Evolutionary conservation across 2,888 invertebrate species (phyloP).

Genomic region (Leptopilina drosophilae): DNA sequence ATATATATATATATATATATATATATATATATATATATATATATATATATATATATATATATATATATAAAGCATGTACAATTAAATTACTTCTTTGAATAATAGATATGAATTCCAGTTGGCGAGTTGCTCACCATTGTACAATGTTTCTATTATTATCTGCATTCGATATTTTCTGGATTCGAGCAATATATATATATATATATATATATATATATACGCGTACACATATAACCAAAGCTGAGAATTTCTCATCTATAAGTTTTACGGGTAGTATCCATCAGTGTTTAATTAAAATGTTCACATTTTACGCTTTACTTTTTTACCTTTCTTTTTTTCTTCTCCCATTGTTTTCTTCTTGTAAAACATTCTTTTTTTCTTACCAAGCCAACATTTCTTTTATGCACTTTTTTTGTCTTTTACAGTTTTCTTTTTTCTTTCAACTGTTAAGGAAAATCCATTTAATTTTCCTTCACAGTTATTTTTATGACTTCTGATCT

Average conservation of each 20-base stretch:
- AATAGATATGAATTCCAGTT: constrained; percentile 11
- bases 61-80: neutral
- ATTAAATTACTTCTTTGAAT: constrained; percentile 7
- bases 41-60: neutral
- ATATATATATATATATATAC: too few species aligned
- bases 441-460: too few species aligned
- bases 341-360: neutral
- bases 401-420: too few species aligned
- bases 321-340: neutral
- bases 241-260: neutral
- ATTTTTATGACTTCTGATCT: too few species aligned
- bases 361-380: too few species aligned
- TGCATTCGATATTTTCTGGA: constrained; percentile 23
- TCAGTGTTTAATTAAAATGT: constrained; percentile 19
- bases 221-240: neutral
- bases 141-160: constrained; percentile 11
- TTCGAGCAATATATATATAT: neutral
- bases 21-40: neutral
- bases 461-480: too few species aligned
- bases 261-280: neutral
- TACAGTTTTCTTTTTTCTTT: too few species aligned
- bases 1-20: neutral
- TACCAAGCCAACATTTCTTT: too few species aligned
- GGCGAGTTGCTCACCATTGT: neutral
- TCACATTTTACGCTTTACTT: neutral